These are phyloP conservation scores for Pterocles orientalis DNA, from an alignment of 2,113 vertebrate genomes.

Conservation along the genomic window DNA sequence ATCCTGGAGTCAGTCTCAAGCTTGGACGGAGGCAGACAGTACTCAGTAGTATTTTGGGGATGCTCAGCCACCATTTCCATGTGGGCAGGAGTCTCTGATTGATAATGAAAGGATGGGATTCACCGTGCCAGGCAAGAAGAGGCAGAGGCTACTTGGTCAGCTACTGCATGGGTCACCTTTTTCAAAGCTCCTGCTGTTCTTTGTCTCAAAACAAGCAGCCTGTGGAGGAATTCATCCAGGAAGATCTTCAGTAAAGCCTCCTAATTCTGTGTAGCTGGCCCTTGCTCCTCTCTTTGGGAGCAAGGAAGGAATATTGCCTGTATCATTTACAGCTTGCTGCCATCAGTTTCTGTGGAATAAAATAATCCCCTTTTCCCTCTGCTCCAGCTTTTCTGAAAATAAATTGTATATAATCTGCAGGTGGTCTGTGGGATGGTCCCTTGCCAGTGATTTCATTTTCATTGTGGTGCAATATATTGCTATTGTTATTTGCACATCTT, in stretches of 20 bases:
- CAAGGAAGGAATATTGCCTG: neutral
- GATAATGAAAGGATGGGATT: neutral
- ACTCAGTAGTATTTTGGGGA: neutral
- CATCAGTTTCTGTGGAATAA: slow-evolving; percentile 23
- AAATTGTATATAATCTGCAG: slow-evolving; percentile 52
- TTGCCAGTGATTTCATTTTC: neutral
- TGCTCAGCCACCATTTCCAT: neutral
- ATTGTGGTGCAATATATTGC: neutral
- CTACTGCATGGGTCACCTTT: neutral
- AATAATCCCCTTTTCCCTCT: slow-evolving; percentile 4
- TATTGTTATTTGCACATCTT: slow-evolving; percentile 52
- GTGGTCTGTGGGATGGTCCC: slow-evolving; percentile 50
- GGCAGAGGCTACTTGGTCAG: neutral
- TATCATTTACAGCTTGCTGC: slow-evolving; percentile 33
- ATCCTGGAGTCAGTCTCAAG: neutral
- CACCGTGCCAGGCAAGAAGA: neutral
- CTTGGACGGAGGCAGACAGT: neutral
- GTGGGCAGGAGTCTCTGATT: neutral
- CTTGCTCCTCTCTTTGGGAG: slow-evolving; percentile 21
- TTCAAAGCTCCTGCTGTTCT: neutral
- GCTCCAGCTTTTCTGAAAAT: neutral
- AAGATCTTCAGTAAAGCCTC: neutral
- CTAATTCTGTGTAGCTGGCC: slow-evolving; percentile 27
- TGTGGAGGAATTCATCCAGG: neutral
- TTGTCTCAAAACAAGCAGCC: neutral